A percentile compares a stretch with the other conserved stretches of the same genome.
Evolutionary conservation across 1,140 invertebrate species (phyloP).

Genomic region (Sitophilus oryzae): DNA sequence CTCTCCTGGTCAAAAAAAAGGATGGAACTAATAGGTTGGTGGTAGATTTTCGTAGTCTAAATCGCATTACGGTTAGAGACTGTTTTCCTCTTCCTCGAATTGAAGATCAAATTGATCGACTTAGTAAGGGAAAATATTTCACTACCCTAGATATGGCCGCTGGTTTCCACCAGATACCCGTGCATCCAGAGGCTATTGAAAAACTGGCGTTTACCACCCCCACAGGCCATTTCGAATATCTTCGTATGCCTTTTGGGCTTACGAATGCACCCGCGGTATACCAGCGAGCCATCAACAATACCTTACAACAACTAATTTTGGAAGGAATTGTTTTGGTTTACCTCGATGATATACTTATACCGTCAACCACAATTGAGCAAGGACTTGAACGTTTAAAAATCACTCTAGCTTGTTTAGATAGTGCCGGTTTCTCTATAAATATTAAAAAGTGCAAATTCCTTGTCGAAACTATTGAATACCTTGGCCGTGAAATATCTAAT

Average conservation of each 20-base stretch:
- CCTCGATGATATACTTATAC: neutral
- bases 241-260: slow-evolving; percentile 46
- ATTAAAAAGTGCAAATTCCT: neutral
- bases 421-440: neutral
- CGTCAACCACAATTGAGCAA: neutral
- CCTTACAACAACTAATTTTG: neutral
- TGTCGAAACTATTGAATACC: neutral
- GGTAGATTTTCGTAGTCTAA: slow-evolving; percentile 33
- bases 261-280: slow-evolving; percentile 44
- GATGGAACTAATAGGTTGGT: slow-evolving; percentile 30
- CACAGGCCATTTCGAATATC: slow-evolving; percentile 30
- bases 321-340: neutral
- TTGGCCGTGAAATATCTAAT: neutral
- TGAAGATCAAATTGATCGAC: slow-evolving; percentile 38
- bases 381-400: neutral
- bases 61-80: slow-evolving; percentile 30
- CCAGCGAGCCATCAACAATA: slow-evolving; percentile 40
- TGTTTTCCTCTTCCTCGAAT: slow-evolving; percentile 32
- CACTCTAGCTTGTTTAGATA: neutral
- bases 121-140: slow-evolving; percentile 29
- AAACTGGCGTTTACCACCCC: slow-evolving; percentile 26
- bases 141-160: slow-evolving; percentile 29
- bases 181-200: slow-evolving; percentile 38
- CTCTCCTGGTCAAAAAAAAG: slow-evolving; percentile 33
- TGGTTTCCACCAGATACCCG: slow-evolving; percentile 30